phyloP scores from a whole-genome alignment of 2,113 vertebrate genomes.

The Dipodomys spectabilis region DNA sequence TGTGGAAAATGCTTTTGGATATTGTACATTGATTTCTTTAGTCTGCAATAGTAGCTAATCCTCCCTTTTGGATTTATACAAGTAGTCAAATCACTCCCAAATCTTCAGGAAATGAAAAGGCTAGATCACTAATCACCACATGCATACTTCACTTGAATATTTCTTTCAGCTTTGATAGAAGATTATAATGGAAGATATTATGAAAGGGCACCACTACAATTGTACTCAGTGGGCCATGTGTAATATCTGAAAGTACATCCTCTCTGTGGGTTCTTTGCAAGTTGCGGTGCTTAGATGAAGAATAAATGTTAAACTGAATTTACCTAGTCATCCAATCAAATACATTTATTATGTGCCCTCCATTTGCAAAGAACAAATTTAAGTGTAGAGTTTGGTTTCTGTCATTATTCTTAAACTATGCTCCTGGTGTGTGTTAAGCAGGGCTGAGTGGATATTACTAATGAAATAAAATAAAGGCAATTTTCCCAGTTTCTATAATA shows the following conservation, averaged over 20 bases:
- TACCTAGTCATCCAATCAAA: conserved; percentile 63
- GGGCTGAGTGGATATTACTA: not conserved
- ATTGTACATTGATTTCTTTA: conserved; percentile 61
- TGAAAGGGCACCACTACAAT: conserved; percentile 71
- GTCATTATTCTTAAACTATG: conserved; percentile 57
- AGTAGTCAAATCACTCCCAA: conserved; percentile 73
- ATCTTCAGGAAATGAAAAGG: conserved; percentile 79
- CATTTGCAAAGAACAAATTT: conserved; percentile 50
- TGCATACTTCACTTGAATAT: conserved; percentile 76
- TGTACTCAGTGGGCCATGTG: conserved; percentile 66
- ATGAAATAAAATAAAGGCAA: conserved; percentile 63
- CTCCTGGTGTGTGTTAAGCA: conserved; percentile 49
- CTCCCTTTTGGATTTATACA: conserved; percentile 51
- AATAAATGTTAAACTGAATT: conserved; percentile 71
- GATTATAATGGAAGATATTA: conserved; percentile 74
- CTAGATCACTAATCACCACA: conserved; percentile 70
- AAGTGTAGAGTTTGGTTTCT: conserved; percentile 41
- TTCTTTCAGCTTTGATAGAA: conserved; percentile 74
- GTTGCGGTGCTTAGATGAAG: conserved; percentile 65
- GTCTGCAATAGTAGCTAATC: conserved; percentile 57
- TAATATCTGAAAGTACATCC: conserved; percentile 74
- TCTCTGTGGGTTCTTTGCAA: conserved; percentile 64
- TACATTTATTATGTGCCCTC: conserved; percentile 55
- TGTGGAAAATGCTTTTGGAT: conserved; percentile 47
- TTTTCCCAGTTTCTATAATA: not conserved